These are phyloP conservation scores for Clarias platycephalus DNA, from an alignment of 2,797 vertebrate genomes.

Conservation along the genomic window DNA sequence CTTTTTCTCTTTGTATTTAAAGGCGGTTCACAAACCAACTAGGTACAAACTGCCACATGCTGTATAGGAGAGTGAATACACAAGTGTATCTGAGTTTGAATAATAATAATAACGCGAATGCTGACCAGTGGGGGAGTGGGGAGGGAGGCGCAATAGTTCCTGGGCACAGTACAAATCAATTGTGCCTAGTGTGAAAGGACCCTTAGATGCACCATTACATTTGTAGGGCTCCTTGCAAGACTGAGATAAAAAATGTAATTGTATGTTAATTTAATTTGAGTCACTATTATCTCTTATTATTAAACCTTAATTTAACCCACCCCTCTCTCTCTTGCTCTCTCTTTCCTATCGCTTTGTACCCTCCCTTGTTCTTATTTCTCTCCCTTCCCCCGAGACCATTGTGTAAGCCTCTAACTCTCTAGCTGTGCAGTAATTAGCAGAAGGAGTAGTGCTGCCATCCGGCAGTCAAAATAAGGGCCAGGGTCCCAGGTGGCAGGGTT, in stretches of 20 bases:
- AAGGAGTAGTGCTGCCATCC: constrained; percentile 21
- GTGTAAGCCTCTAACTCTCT: constrained; percentile 13
- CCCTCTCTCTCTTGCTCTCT: not conserved
- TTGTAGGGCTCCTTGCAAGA: not conserved
- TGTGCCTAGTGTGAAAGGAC: too few species aligned
- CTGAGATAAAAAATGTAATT: not conserved
- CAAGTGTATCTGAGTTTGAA: too few species aligned
- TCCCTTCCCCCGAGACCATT: not conserved
- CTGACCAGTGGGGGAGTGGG: too few species aligned
- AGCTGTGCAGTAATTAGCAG: constrained; percentile 37
- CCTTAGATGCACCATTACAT: not conserved
- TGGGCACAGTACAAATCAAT: too few species aligned
- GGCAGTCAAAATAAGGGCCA: constrained; percentile 10
- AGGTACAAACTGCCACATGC: too few species aligned
- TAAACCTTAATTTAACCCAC: not conserved
- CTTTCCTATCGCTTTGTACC: not conserved
- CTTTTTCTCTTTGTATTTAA: too few species aligned
- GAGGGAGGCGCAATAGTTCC: too few species aligned
- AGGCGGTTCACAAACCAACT: too few species aligned
- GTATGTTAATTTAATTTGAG: not conserved
- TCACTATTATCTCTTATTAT: not conserved
- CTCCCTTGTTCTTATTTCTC: not conserved
- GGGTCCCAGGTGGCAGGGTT: constrained; percentile 14
- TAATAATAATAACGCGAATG: too few species aligned
- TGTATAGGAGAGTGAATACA: too few species aligned